These are phyloP conservation scores for Trachymyrmex septentrionalis DNA, from an alignment of 1,140 invertebrate species.

Conservation along the genomic window DNA sequence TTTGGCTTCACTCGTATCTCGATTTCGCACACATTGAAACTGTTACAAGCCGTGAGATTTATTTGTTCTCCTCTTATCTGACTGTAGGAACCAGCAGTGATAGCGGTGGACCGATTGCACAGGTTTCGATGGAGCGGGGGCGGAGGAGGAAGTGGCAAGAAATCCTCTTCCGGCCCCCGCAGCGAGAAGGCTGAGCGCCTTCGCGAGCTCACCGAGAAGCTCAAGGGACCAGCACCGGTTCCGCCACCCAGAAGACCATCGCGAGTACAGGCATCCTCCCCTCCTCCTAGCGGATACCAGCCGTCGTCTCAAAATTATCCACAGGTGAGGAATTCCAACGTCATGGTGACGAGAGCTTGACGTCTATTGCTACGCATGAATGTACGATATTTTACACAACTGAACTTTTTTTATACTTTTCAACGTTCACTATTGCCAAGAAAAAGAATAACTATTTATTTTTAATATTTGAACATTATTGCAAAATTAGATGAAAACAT, in stretches of 20 bases:
- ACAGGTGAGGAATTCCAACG: constrained; percentile 70
- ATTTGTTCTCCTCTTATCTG: constrained; percentile 3
- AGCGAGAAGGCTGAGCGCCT: constrained; percentile 90
- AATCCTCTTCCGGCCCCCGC: constrained; percentile 85
- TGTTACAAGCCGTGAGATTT: background rate
- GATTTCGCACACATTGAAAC: too few species aligned
- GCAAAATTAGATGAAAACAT: background rate
- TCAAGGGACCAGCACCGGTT: constrained; percentile 87
- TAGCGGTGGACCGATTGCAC: constrained; percentile 92
- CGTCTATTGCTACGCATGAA: background rate
- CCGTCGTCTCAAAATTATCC: constrained; percentile 65
- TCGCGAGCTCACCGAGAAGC: constrained; percentile 91
- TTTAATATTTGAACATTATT: background rate
- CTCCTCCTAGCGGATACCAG: constrained; percentile 77
- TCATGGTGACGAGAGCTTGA: constrained; percentile 26
- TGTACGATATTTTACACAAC: background rate
- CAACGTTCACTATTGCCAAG: background rate
- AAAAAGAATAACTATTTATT: background rate
- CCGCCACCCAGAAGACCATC: constrained; percentile 84
- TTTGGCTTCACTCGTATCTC: background rate
- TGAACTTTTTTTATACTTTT: background rate
- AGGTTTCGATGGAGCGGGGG: constrained; percentile 91
- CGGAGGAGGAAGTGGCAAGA: constrained; percentile 83
- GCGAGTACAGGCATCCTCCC: constrained; percentile 83
- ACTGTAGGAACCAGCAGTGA: constrained; percentile 82